phyloP scores from a whole-genome alignment of 2,113 vertebrate genomes.

The Pogonocichla stellata region DNA sequence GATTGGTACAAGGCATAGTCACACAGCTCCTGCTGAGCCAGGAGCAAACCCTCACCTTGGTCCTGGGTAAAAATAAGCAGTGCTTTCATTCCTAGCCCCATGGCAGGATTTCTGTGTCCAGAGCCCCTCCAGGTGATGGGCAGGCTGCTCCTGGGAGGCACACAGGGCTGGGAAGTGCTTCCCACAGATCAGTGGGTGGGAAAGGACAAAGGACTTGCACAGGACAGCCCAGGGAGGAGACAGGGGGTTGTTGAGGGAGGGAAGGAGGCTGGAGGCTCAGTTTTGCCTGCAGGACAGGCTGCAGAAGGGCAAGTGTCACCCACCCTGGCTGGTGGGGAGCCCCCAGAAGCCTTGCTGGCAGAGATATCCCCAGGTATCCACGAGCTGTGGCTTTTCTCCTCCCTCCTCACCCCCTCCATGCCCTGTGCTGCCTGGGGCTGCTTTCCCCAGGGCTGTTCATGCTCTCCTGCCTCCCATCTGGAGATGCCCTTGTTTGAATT shows the following conservation, averaged over 20 bases:
- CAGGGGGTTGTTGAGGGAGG: not conserved
- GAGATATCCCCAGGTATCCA: fast-evolving
- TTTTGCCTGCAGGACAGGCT: not conserved
- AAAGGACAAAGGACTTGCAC: not conserved
- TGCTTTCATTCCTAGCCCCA: not conserved
- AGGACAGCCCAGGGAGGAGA: not conserved
- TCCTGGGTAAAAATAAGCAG: not conserved
- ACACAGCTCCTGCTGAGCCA: not conserved
- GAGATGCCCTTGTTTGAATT: not conserved
- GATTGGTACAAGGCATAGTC: not conserved
- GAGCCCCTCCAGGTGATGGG: not conserved
- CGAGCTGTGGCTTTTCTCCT: not conserved
- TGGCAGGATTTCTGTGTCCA: not conserved
- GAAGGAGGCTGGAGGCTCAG: not conserved
- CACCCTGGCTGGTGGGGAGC: not conserved
- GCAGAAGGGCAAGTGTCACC: not conserved
- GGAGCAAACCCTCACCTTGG: not conserved
- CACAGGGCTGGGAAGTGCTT: not conserved
- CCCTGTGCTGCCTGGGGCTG: not conserved
- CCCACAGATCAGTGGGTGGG: not conserved
- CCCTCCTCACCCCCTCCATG: not conserved
- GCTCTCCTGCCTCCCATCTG: not conserved
- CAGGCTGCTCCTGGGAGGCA: not conserved
- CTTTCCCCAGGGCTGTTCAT: not conserved
- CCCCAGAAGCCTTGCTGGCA: not conserved